Percentiles rank a stretch among this genome's conserved stretches.
Evolutionary conservation across 2,113 vertebrate genomes (phyloP).

Genomic region (Gymnocephalus cernua): DNA sequence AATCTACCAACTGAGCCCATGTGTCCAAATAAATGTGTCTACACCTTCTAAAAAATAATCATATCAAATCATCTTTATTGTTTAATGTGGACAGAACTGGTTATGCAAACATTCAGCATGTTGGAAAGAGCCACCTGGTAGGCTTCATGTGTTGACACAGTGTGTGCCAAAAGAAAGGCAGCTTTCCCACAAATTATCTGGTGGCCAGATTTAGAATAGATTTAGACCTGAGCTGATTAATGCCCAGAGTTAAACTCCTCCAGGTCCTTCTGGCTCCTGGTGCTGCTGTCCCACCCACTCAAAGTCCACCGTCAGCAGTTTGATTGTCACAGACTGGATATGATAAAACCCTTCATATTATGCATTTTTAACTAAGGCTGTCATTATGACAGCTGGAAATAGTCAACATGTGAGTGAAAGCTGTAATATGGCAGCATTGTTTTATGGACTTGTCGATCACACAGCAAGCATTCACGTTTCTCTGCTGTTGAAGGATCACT

Average conservation of each 20-base stretch:
- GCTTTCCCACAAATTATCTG: slow-evolving; percentile 69
- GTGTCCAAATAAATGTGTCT: background rate
- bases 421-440: background rate
- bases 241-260: slow-evolving; percentile 75
- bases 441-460: background rate
- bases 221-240: slow-evolving; percentile 82
- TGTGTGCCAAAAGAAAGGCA: slow-evolving; percentile 59
- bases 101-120: slow-evolving; percentile 12
- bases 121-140: slow-evolving; percentile 27
- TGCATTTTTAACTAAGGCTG: slow-evolving; percentile 2
- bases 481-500: background rate
- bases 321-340: slow-evolving; percentile 22
- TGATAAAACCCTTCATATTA: slow-evolving; percentile 14
- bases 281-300: slow-evolving; percentile 38
- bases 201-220: slow-evolving; percentile 79
- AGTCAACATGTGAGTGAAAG: background rate
- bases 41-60: background rate
- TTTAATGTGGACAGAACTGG: background rate
- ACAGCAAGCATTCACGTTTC: background rate
- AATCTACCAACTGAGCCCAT: background rate
- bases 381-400: background rate
- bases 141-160: slow-evolving; percentile 48
- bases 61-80: background rate
- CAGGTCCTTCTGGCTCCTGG: slow-evolving; percentile 51
- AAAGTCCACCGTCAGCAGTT: slow-evolving; percentile 13